Evolutionary conservation across 2,113 vertebrate genomes (phyloP).

Genomic region (Chaetorhynchus papuensis): DNA sequence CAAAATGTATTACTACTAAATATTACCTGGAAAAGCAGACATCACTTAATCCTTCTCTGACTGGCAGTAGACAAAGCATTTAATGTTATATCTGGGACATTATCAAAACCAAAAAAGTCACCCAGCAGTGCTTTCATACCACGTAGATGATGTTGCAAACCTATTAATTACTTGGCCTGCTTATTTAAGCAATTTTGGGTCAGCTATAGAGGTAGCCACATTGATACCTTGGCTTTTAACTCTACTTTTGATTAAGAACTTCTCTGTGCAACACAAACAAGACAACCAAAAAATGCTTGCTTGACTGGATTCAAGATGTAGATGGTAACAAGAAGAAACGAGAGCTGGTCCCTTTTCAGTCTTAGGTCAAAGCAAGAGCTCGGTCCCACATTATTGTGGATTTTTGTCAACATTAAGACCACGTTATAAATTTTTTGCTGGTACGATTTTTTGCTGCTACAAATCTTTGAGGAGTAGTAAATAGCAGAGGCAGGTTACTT

Average conservation of each 20-base stretch:
- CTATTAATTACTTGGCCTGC: neutral
- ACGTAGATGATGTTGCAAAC: neutral
- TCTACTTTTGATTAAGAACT: neutral
- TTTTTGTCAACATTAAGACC: neutral
- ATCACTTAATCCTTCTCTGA: neutral
- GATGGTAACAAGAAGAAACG: neutral
- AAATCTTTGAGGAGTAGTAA: neutral
- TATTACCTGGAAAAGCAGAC: neutral
- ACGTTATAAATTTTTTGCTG: neutral
- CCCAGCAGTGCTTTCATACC: neutral
- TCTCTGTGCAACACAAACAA: neutral
- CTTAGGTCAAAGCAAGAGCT: neutral
- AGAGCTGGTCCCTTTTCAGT: neutral
- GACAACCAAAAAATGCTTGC: neutral
- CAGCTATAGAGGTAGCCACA: neutral
- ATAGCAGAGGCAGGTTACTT: neutral
- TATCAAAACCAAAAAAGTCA: neutral
- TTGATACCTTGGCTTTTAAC: neutral
- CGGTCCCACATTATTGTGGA: fast-evolving
- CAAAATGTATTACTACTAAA: neutral
- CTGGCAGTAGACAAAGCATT: neutral
- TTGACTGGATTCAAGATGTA: neutral
- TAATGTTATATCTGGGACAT: neutral
- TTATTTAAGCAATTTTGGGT: neutral
- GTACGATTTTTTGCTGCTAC: neutral